Evolutionary conservation across 2,797 vertebrate species (phyloP), one percentile per base, ranked within the genome.

Genomic region (Enteromius mattozi): DNA sequence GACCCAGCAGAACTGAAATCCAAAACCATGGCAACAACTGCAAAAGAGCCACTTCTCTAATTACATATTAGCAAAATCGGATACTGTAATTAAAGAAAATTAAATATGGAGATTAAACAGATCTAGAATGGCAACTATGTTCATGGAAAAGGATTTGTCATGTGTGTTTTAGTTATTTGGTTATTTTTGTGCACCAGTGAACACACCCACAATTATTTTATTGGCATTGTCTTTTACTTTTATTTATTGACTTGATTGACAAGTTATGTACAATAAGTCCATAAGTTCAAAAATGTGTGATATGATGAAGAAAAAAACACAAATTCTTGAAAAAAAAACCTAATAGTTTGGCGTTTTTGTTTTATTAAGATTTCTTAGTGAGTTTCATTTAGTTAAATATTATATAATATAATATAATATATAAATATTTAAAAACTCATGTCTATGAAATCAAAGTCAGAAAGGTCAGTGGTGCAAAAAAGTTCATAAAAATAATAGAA

Each of bases 21-120:
- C 76, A 88, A 88, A 90, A 90, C 89, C 89, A 90, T 90, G 86
- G 87, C 89, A 90, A 90, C 89, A 85, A 85, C 85, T 66, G 87
- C 79, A 82, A 85, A 83, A 87, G 68, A 74, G 72, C 56, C 70
- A 83, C 65, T 75, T 83, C 85, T 88, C 86, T 88, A 85, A 86
- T 90, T 88, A 88, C 86, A 88, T 81, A 79, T 86, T 86, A 86
- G 69, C 45, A 86, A 86, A 71, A 84, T 85, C 35, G 30, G 86
- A 90, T 87, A 79, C 85, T 86, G 65, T 87, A 88, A 90, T 90
- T 86, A 90, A 74, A 66, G 78, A 54, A 68, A 88, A 86, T 84
- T 82, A 89, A 85, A 86, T 82, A 89, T 86, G 86, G 83, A 86
- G 87, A 88, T 86, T 81, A 78, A 86, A 80, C 85, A 72, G 83